Conservation (phyloP, 1,140 invertebrate genomes). For the Mactra quadrangularis region DNA sequence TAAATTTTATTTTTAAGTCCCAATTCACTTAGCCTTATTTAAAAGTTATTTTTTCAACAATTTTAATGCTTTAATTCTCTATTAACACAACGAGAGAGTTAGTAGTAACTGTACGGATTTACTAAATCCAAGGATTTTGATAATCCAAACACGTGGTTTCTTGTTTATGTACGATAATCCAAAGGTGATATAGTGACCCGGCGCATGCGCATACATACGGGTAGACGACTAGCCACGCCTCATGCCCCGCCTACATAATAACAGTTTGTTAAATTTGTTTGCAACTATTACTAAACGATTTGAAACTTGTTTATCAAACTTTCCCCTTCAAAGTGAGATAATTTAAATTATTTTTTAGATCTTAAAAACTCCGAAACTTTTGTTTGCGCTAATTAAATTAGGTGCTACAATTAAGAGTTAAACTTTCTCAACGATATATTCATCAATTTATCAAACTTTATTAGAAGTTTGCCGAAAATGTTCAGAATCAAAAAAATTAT, state of each 20-base stretch:
- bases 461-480: no score
- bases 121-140: conserved; percentile 53
- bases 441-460: background rate
- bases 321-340: conserved; percentile 31
- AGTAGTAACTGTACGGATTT: conserved; percentile 23
- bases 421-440: background rate
- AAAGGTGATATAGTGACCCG: conserved; percentile 12
- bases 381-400: conserved; percentile 7
- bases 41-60: background rate
- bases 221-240: conserved; percentile 19
- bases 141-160: conserved; percentile 60
- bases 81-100: conserved; percentile 15
- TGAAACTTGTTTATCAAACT: conserved; percentile 24
- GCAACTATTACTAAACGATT: conserved; percentile 18
- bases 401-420: background rate
- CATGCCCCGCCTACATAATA: conserved; percentile 13
- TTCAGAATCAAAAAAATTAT: no score
- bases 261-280: conserved; percentile 27
- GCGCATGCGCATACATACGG: conserved; percentile 48
- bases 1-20: background rate
- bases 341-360: background rate
- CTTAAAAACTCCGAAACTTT: background rate
- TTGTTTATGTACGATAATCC: conserved; percentile 62
- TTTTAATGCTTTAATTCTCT: conserved; percentile 32
- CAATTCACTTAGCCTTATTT: background rate